These are phyloP conservation scores for Iphiclides podalirius DNA, from an alignment of 2,888 invertebrate genomes.

Conservation along the genomic window DNA sequence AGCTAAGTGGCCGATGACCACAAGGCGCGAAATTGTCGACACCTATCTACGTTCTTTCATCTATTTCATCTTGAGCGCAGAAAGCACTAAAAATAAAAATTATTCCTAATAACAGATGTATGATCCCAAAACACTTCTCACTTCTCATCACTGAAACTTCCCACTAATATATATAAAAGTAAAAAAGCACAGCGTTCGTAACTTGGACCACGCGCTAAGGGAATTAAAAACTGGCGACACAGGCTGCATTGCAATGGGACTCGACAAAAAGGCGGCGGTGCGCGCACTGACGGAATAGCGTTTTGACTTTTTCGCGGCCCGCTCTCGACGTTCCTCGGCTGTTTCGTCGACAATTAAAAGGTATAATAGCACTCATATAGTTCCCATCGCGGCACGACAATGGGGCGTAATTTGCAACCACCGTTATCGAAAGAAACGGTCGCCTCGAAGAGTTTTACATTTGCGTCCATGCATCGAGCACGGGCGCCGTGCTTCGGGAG, in stretches of 20 bases:
- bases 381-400: slow-evolving; percentile 19
- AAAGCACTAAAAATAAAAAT: too few relatives aligned
- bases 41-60: too few relatives aligned
- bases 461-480: not conserved
- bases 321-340: slow-evolving; percentile 1
- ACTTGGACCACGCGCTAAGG: slow-evolving; percentile 5
- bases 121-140: too few relatives aligned
- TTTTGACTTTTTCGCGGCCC: slow-evolving; percentile 18
- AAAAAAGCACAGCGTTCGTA: not conserved
- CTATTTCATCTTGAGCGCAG: too few relatives aligned
- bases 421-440: slow-evolving; percentile 10
- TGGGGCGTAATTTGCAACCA: slow-evolving; percentile 14
- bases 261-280: slow-evolving; percentile 16
- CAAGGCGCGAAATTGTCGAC: too few relatives aligned
- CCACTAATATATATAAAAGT: too few relatives aligned
- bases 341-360: slow-evolving; percentile 22
- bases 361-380: slow-evolving; percentile 2
- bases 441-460: too few relatives aligned
- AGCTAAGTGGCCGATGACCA: too few relatives aligned
- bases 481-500: not conserved
- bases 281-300: not conserved
- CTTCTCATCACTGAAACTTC: too few relatives aligned
- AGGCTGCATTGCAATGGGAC: slow-evolving; percentile 15
- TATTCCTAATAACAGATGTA: too few relatives aligned
- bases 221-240: slow-evolving; percentile 19